These are phyloP conservation scores for Tryphoninae sp. DNA, from an alignment of 2,888 invertebrate species.

Conservation along the genomic window DNA sequence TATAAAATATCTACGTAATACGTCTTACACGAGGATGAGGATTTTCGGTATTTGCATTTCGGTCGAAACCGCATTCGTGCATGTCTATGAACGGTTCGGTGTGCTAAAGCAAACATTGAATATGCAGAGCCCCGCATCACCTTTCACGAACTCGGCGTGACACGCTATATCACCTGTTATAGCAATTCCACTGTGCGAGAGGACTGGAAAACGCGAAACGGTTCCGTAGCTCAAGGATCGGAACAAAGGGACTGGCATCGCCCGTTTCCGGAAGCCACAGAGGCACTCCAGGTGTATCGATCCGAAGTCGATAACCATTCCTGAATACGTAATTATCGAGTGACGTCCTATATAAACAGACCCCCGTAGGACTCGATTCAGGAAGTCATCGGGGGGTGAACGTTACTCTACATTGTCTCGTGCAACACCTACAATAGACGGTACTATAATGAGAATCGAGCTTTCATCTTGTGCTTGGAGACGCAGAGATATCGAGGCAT, in stretches of 20 bases:
- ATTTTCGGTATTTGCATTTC: constrained; percentile 61
- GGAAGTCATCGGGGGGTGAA: no score
- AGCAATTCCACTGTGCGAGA: background rate
- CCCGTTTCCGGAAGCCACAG: constrained; percentile 21
- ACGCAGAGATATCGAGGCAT: background rate
- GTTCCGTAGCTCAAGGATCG: background rate
- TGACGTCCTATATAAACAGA: constrained; percentile 4
- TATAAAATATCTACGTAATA: background rate
- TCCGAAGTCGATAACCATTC: constrained; percentile 47
- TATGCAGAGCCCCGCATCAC: constrained; percentile 60
- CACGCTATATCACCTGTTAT: constrained; percentile 56
- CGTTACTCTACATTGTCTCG: background rate
- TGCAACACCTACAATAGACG: background rate
- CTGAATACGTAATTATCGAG: constrained; percentile 59
- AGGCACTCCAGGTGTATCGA: constrained; percentile 1
- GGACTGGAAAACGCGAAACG: constrained; percentile 16
- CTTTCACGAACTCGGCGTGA: constrained; percentile 31
- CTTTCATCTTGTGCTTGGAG: constrained; percentile 3
- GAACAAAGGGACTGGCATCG: background rate
- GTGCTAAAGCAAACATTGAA: constrained; percentile 64
- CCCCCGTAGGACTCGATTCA: background rate
- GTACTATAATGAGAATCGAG: constrained; percentile 11
- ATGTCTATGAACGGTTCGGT: constrained; percentile 53
- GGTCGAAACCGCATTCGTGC: constrained; percentile 58
- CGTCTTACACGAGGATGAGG: constrained; percentile 5